A percentile compares a stretch with the other conserved stretches of the same genome.
Evolutionary conservation across 1,140 invertebrate genomes (phyloP).

Genomic region (Aphelenchoides fujianensis): DNA sequence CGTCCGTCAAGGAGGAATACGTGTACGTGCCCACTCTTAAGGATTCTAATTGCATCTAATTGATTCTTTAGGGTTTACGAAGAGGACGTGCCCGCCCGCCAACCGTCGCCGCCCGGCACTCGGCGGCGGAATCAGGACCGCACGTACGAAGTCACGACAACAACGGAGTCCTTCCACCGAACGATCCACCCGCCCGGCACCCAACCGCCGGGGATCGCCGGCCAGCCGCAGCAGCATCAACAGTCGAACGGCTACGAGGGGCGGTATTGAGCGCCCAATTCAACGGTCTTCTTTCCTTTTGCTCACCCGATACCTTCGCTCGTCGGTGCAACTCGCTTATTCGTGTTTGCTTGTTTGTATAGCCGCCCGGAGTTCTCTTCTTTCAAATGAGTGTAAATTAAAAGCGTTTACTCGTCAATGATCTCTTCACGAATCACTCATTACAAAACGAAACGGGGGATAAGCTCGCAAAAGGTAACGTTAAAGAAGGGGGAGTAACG

Average conservation of each 20-base stretch:
- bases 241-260: conserved; percentile 30
- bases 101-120: conserved; percentile 26
- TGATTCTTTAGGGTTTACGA: conserved; percentile 58
- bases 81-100: conserved; percentile 54
- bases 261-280: not conserved
- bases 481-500: no score
- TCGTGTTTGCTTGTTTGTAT: no score
- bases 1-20: conserved; percentile 62
- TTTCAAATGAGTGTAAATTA: not conserved
- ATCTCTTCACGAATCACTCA: no score
- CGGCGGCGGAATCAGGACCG: conserved; percentile 55
- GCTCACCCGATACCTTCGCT: no score
- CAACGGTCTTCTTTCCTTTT: no score
- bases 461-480: no score
- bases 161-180: conserved; percentile 61
- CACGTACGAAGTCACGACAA: conserved; percentile 62
- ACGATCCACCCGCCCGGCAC: conserved; percentile 47
- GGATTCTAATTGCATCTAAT: conserved; percentile 7
- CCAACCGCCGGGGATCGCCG: not conserved
- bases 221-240: no score
- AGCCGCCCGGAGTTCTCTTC: no score
- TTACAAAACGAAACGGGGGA: no score
- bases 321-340: no score
- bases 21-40: conserved; percentile 49
- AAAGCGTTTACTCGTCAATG: no score